These are phyloP conservation scores for Platalea minor DNA, from an alignment of 2,797 vertebrate species.

Conservation along the genomic window DNA sequence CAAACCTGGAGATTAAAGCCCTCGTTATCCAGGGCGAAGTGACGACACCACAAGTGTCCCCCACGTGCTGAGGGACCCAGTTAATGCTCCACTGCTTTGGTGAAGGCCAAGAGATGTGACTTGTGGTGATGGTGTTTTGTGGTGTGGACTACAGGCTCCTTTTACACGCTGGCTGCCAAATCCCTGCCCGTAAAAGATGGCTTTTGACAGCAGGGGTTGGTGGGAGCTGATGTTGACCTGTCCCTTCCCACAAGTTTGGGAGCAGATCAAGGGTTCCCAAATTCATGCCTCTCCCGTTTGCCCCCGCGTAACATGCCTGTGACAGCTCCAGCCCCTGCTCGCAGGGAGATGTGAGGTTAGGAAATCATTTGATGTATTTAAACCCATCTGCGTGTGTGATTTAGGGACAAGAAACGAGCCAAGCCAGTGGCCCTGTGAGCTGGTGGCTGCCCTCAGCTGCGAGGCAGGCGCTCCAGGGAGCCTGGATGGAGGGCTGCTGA, in stretches of 20 bases:
- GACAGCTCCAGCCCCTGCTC: neutral
- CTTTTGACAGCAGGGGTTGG: neutral
- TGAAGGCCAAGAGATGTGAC: neutral
- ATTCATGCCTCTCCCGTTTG: neutral
- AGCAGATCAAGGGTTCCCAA: neutral
- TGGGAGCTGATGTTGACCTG: neutral
- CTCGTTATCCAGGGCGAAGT: neutral
- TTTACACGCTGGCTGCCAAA: neutral
- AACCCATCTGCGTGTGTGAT: neutral
- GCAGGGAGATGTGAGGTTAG: neutral
- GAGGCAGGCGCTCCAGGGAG: neutral
- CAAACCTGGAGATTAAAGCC: conserved; percentile 29
- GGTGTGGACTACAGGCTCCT: neutral
- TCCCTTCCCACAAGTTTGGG: neutral
- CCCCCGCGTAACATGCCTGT: fast-evolving
- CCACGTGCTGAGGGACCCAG: neutral
- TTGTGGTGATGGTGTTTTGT: neutral
- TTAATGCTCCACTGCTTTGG: neutral
- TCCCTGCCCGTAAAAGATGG: neutral
- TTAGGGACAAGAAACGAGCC: neutral
- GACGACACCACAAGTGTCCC: neutral
- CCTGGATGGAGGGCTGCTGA: neutral
- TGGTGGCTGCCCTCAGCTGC: neutral
- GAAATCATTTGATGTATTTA: conserved; percentile 8
- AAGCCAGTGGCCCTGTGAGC: neutral